These are phyloP conservation scores for Oreamnos americanus DNA, from an alignment of 2,113 vertebrate species.

Conservation along the genomic window DNA sequence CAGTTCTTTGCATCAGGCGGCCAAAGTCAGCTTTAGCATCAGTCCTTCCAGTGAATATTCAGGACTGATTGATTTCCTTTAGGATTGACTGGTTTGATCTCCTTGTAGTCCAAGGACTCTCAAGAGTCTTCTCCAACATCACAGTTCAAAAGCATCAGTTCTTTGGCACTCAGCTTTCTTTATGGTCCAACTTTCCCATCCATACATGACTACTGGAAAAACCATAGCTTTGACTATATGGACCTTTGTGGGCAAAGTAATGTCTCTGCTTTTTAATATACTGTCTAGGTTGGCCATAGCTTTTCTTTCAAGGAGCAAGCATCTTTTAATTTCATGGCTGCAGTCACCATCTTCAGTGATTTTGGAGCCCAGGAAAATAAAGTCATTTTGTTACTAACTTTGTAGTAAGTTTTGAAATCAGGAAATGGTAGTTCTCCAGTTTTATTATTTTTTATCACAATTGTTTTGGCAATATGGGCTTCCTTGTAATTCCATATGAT, in stretches of 20 bases:
- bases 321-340: neutral
- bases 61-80: neutral
- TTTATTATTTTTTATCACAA: neutral
- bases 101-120: neutral
- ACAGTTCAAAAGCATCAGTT: neutral
- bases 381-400: neutral
- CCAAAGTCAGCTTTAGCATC: neutral
- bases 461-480: neutral
- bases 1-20: neutral
- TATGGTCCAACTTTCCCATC: neutral
- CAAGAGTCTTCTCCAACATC: neutral
- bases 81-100: neutral
- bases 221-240: neutral
- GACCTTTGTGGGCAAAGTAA: neutral
- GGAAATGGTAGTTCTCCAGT: neutral
- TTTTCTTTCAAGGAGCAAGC: neutral
- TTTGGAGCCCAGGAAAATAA: neutral
- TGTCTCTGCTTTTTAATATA: neutral
- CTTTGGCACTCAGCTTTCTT: neutral
- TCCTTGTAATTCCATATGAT: neutral
- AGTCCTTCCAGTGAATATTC: neutral
- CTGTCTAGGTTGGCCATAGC: neutral
- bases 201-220: neutral
- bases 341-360: neutral
- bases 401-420: neutral